These are phyloP conservation scores for Morinoia aosen DNA, from an alignment of 2,888 invertebrate species.

Conservation along the genomic window DNA sequence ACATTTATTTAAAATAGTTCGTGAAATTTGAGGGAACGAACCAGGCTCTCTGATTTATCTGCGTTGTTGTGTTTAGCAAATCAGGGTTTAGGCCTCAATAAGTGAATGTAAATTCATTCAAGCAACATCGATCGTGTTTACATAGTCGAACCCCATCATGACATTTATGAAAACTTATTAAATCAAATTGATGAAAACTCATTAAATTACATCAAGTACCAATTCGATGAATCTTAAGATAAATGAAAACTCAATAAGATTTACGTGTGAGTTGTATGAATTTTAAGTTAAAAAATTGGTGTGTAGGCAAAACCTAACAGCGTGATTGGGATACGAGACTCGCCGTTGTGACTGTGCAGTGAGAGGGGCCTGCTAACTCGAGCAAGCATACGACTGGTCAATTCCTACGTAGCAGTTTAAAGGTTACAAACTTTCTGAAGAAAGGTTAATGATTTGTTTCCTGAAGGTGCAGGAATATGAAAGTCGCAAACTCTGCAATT, in stretches of 20 bases:
- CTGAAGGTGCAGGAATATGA: no score
- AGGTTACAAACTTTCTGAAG: no score
- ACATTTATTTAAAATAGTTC: background rate
- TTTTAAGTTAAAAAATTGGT: background rate
- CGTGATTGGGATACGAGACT: background rate
- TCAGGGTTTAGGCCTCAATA: background rate
- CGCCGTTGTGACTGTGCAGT: background rate
- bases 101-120: background rate
- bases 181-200: background rate
- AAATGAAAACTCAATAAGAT: no score
- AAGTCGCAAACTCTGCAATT: no score
- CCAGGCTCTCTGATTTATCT: background rate
- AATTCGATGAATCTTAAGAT: background rate
- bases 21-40: background rate
- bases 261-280: no score
- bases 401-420: background rate
- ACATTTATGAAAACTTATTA: background rate
- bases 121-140: background rate
- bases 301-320: background rate
- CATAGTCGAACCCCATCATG: background rate
- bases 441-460: no score
- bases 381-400: background rate
- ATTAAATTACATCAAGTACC: background rate
- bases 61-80: background rate
- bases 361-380: background rate